These are phyloP conservation scores for Cossypha caffra DNA, from an alignment of 2,797 vertebrate genomes.

Conservation along the genomic window DNA sequence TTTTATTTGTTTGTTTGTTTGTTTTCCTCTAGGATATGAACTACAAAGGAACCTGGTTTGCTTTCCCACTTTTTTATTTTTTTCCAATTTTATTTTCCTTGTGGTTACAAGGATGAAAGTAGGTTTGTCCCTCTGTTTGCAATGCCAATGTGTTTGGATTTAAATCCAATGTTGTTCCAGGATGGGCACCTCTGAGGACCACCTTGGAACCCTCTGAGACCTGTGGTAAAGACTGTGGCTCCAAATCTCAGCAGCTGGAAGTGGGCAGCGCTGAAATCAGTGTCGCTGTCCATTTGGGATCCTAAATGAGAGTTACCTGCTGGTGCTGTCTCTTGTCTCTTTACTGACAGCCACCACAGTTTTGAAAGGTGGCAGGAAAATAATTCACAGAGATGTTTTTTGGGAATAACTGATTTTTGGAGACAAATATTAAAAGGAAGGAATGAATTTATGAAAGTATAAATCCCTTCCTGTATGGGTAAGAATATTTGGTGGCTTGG, in stretches of 20 bases:
- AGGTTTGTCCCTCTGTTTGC: not conserved
- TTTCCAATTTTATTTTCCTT: not conserved
- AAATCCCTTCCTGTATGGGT: not conserved
- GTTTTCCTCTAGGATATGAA: not conserved
- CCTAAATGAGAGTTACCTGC: not conserved
- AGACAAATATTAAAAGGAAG: not conserved
- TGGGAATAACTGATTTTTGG: not conserved
- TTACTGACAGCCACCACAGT: not conserved
- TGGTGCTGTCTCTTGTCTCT: not conserved
- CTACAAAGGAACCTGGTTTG: not conserved
- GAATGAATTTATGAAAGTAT: not conserved
- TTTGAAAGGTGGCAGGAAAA: not conserved
- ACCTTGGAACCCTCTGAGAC: not conserved
- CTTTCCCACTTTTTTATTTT: not conserved
- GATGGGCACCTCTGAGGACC: not conserved
- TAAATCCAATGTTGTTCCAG: not conserved
- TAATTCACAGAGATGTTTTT: not conserved
- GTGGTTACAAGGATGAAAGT: not conserved
- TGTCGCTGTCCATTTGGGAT: not conserved
- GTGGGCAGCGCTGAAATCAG: not conserved
- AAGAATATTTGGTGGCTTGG: not conserved
- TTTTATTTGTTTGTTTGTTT: not conserved
- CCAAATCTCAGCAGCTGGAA: not conserved
- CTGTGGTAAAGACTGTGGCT: rapidly evolving
- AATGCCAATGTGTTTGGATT: not conserved